Conservation (phyloP, 2,113 vertebrate genomes). For the Atractosteus spatula region DNA sequence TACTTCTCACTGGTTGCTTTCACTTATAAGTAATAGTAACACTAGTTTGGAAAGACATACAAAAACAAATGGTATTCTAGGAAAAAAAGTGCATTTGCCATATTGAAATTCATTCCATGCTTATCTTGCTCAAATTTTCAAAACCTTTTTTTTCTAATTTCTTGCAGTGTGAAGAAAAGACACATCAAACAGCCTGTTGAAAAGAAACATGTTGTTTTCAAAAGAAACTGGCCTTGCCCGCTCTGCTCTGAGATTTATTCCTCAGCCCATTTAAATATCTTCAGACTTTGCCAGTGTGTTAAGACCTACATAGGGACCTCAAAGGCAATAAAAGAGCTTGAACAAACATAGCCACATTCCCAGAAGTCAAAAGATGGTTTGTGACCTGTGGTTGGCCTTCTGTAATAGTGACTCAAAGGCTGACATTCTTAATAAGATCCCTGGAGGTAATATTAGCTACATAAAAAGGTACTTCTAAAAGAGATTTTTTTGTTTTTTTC, state of each 20-base stretch:
- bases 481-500: no score
- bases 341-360: neutral
- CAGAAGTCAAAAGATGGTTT: slow-evolving; percentile 4
- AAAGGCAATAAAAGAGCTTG: neutral
- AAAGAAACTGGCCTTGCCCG: no score
- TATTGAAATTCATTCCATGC: slow-evolving; percentile 3
- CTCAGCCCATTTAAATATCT: neutral
- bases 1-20: no score
- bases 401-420: slow-evolving; percentile 6
- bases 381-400: neutral
- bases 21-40: no score
- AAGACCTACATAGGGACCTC: neutral
- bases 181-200: no score
- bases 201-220: no score
- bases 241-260: neutral
- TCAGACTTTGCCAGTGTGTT: neutral
- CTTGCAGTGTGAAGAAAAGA: no score
- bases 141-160: no score
- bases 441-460: neutral
- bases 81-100: no score
- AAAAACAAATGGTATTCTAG: no score
- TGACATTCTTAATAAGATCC: slow-evolving; percentile 15
- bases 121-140: no score
- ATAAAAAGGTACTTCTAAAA: neutral
- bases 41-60: no score